phyloP scores from a whole-genome alignment of 2,113 vertebrate species.

The Halcyon malimbica region DNA sequence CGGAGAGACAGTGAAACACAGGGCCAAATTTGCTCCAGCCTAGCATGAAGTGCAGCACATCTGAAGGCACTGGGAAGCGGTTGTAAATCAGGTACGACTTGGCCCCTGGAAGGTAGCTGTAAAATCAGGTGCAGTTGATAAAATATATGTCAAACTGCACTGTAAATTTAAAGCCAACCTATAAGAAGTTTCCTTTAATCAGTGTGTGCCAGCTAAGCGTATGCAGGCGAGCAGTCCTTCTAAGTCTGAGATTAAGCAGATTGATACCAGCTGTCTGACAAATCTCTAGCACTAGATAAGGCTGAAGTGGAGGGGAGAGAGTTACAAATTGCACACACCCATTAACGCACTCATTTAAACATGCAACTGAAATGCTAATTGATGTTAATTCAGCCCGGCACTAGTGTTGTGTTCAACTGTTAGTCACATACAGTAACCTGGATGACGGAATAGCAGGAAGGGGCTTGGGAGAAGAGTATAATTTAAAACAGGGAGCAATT shows the following conservation, averaged over 20 bases:
- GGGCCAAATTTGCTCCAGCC: not conserved
- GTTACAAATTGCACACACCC: slow-evolving; percentile 32
- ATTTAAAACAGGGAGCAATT: not conserved
- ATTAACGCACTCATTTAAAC: slow-evolving; percentile 52
- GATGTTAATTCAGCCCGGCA: slow-evolving; percentile 53
- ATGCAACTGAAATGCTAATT: slow-evolving; percentile 70
- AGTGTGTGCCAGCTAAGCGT: not conserved
- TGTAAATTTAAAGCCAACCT: slow-evolving; percentile 49
- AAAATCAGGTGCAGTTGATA: slow-evolving; percentile 30
- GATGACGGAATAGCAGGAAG: not conserved
- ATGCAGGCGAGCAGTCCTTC: slow-evolving; percentile 16
- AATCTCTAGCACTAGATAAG: slow-evolving; percentile 30
- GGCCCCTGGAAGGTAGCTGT: not conserved
- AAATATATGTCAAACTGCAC: not conserved
- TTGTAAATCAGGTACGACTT: slow-evolving; percentile 44
- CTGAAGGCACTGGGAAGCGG: not conserved
- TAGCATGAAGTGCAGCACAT: not conserved
- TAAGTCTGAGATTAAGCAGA: slow-evolving; percentile 48
- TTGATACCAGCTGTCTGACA: slow-evolving; percentile 47
- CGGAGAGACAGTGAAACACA: not conserved
- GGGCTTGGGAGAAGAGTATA: not conserved
- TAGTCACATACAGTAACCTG: not conserved
- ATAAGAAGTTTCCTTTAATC: slow-evolving; percentile 43
- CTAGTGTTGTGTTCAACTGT: not conserved
- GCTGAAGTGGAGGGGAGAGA: slow-evolving; percentile 1